These are phyloP conservation scores for Choloepus hoffmanni DNA, from an alignment of 2,113 vertebrate genomes.

Conservation along the genomic window DNA sequence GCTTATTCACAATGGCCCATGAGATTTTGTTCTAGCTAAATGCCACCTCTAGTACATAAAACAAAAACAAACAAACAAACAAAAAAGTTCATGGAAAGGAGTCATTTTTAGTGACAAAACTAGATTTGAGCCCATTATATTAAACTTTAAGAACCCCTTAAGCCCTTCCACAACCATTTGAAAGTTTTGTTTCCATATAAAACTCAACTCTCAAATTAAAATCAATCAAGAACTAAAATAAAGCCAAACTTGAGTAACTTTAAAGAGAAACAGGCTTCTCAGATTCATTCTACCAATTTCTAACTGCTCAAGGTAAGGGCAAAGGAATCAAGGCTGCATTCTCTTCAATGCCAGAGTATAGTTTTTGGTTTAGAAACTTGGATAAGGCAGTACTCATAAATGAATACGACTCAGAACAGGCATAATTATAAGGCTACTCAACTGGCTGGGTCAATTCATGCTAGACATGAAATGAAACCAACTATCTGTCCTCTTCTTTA, in stretches of 20 bases:
- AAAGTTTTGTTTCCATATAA: not conserved
- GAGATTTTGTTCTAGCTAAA: not conserved
- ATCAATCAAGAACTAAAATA: not conserved
- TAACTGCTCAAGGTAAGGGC: not conserved
- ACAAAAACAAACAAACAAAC: not conserved
- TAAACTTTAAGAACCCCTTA: not conserved
- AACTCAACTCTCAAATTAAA: not conserved
- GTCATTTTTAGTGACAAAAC: not conserved
- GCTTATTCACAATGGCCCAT: not conserved
- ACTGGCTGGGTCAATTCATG: not conserved
- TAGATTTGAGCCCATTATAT: not conserved
- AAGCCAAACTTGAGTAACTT: not conserved
- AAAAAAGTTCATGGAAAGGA: not conserved
- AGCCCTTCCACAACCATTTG: not conserved
- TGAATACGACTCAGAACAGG: not conserved
- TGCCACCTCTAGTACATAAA: not conserved
- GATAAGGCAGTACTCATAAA: not conserved
- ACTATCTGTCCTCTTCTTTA: not conserved
- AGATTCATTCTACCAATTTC: not conserved
- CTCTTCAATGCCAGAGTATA: not conserved
- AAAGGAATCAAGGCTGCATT: slow-evolving; percentile 3
- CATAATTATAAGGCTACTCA: not conserved
- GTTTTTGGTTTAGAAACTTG: not conserved
- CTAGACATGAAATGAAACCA: not conserved
- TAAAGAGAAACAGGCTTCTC: not conserved